A percentile compares a stretch with the other conserved stretches of the same genome.
phyloP scores from a whole-genome alignment of 2,888 invertebrate genomes.

The Serripes groenlandicus region DNA sequence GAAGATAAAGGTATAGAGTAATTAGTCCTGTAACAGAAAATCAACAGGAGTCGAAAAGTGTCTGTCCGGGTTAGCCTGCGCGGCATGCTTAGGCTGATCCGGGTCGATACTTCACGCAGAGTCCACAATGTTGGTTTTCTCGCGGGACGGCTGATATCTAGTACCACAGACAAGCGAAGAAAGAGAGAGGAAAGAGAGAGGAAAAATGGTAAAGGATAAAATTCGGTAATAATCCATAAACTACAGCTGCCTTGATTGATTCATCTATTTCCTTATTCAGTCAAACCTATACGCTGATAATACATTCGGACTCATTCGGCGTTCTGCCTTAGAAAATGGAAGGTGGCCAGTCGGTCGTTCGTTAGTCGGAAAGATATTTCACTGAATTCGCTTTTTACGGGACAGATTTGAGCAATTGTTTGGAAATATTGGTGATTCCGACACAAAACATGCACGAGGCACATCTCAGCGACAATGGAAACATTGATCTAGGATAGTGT shows the following conservation, averaged over 20 bases:
- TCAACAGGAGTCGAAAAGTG: no score
- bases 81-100: no score
- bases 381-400: no score
- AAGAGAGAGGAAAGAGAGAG: background rate
- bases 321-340: slow-evolving; percentile 2
- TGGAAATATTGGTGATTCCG: slow-evolving; percentile 24
- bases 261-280: slow-evolving; percentile 26
- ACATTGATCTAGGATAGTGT: slow-evolving; percentile 11
- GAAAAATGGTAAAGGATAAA: background rate
- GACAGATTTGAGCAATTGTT: slow-evolving; percentile 19
- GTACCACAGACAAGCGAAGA: no score
- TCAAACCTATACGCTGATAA: slow-evolving; percentile 2
- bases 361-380: slow-evolving; percentile 15
- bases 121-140: no score
- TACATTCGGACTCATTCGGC: slow-evolving; percentile 13
- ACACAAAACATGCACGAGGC: slow-evolving; percentile 22
- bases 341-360: background rate
- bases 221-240: slow-evolving; percentile 10
- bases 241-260: slow-evolving; percentile 21
- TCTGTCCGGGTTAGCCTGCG: no score
- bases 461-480: background rate
- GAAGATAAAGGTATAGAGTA: no score
- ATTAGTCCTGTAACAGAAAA: no score
- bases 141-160: no score
- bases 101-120: no score